phyloP scores from a whole-genome alignment of 1,140 invertebrate species.

The Adelges cooleyi region DNA sequence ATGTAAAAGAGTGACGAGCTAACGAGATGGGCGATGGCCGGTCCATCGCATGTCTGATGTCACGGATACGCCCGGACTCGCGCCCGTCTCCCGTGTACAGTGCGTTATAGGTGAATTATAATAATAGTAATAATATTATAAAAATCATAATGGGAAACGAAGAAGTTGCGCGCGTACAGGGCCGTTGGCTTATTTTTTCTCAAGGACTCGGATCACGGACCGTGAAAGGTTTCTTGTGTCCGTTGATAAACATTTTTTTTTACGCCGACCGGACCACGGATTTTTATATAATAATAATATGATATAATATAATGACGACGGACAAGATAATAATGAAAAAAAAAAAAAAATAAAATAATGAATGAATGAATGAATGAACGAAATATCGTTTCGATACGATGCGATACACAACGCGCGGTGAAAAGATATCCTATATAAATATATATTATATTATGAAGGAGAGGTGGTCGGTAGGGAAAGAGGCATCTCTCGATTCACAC shows the following conservation, averaged over 20 bases:
- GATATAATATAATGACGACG: neutral
- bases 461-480: no score
- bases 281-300: neutral
- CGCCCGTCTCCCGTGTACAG: neutral
- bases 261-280: neutral
- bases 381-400: neutral
- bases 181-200: slow-evolving; percentile 17
- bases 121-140: slow-evolving; percentile 3
- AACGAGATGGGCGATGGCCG: slow-evolving; percentile 10
- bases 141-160: neutral
- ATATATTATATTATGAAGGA: no score
- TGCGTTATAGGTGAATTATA: neutral
- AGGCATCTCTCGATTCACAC: slow-evolving; percentile 7
- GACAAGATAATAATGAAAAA: neutral
- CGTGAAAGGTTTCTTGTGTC: slow-evolving; percentile 8
- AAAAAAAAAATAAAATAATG: neutral
- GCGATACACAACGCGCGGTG: no score
- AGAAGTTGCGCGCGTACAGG: neutral
- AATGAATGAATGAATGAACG: slow-evolving; percentile 4
- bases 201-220: slow-evolving; percentile 19
- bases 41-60: neutral
- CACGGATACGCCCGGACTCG: no score
- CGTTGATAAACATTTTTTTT: slow-evolving; percentile 11
- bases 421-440: no score
- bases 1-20: neutral